phyloP scores from a whole-genome alignment of 2,888 invertebrate species.

The Oxytorus armatus region DNA sequence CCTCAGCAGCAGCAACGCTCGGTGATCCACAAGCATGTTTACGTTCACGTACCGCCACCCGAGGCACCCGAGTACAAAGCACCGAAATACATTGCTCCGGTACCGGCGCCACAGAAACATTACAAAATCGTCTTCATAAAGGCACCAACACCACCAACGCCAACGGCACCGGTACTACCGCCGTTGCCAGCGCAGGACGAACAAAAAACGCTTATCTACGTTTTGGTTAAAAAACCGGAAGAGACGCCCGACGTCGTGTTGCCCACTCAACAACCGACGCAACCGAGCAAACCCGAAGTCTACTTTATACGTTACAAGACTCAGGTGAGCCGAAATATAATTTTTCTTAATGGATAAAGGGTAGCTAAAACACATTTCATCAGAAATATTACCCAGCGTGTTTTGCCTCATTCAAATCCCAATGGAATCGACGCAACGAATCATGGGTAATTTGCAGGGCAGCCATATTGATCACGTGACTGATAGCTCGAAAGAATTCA shows the following conservation, averaged over 20 bases:
- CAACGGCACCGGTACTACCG: slow-evolving; percentile 84
- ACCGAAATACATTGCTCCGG: slow-evolving; percentile 86
- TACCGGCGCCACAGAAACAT: slow-evolving; percentile 89
- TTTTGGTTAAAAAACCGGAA: slow-evolving; percentile 95
- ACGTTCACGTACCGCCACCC: slow-evolving; percentile 95
- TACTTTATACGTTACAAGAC: slow-evolving; percentile 96
- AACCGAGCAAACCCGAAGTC: slow-evolving; percentile 95
- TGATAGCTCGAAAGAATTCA: too few species aligned
- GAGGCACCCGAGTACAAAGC: slow-evolving; percentile 91
- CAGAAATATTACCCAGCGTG: too few species aligned
- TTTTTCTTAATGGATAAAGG: too few species aligned
- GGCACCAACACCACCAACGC: slow-evolving; percentile 86
- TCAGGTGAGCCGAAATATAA: slow-evolving; percentile 86
- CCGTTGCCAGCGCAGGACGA: slow-evolving; percentile 92
- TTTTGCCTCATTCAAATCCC: too few species aligned
- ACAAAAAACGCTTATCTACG: slow-evolving; percentile 95
- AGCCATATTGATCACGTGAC: too few species aligned
- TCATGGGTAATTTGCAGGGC: too few species aligned
- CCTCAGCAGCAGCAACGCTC: slow-evolving; percentile 89
- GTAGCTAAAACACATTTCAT: too few species aligned
- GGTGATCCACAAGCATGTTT: slow-evolving; percentile 95
- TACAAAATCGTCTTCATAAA: slow-evolving; percentile 95
- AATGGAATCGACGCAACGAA: too few species aligned
- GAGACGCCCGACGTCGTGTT: slow-evolving; percentile 92
- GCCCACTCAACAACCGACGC: slow-evolving; percentile 92